Conservation (phyloP, 2,888 invertebrate species). For the Limnephilus rhombicus region DNA sequence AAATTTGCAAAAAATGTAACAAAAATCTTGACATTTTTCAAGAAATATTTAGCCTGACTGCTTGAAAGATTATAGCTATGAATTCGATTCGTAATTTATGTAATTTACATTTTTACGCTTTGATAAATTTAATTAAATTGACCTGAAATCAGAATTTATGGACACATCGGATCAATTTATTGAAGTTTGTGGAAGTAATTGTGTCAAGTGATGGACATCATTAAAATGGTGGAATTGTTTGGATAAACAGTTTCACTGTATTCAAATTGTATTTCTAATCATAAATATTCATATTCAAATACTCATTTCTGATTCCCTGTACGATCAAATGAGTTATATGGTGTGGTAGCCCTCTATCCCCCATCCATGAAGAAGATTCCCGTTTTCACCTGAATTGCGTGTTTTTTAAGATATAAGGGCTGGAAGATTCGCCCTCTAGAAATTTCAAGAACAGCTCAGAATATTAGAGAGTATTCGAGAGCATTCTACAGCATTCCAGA, state of each 20-base stretch:
- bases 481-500: too few relatives aligned
- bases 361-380: too few relatives aligned
- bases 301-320: too few relatives aligned
- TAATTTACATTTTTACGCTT: not conserved
- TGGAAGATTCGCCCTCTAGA: too few relatives aligned
- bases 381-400: too few relatives aligned
- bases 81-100: not conserved
- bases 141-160: not conserved
- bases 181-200: not conserved
- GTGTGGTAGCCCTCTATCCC: too few relatives aligned
- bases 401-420: too few relatives aligned
- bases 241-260: not conserved
- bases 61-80: not conserved
- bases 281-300: too few relatives aligned
- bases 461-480: too few relatives aligned
- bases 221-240: not conserved
- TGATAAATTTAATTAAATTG: not conserved
- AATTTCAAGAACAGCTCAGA: too few relatives aligned
- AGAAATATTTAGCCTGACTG: not conserved
- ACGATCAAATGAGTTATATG: too few relatives aligned
- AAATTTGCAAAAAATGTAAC: too few relatives aligned
- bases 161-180: not conserved
- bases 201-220: not conserved
- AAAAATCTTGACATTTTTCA: not conserved
- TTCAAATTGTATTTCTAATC: not conserved